These are phyloP conservation scores for Hyla sarda DNA, from an alignment of 2,113 vertebrate species.

Conservation along the genomic window DNA sequence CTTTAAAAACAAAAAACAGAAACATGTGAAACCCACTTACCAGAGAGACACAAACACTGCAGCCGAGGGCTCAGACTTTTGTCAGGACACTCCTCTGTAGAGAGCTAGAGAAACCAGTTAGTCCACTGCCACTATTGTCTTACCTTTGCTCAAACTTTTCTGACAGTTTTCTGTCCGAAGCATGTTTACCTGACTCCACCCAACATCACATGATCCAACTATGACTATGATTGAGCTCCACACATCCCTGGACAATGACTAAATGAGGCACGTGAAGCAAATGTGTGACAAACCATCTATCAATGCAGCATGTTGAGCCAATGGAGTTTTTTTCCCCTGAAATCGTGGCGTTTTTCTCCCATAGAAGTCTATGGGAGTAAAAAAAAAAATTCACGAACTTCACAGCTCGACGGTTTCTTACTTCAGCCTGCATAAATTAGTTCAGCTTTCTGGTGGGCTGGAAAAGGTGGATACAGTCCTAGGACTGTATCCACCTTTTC, in stretches of 20 bases:
- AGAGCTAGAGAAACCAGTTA: conserved; percentile 30
- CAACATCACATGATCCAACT: background rate
- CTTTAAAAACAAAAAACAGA: background rate
- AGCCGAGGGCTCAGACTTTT: background rate
- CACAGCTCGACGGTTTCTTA: no score
- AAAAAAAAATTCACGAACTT: no score
- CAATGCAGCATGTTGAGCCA: no score
- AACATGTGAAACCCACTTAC: background rate
- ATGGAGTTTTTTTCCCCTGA: no score
- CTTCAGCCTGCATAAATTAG: no score
- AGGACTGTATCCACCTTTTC: no score
- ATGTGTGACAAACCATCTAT: background rate
- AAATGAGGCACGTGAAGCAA: background rate
- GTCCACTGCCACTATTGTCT: background rate
- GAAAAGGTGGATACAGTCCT: no score
- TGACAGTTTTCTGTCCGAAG: background rate
- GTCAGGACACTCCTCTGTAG: background rate
- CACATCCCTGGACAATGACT: background rate
- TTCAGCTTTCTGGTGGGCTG: no score
- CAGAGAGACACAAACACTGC: background rate
- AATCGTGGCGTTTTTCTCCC: no score
- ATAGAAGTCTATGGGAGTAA: no score
- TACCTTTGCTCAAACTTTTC: conserved; percentile 1
- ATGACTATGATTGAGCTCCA: conserved; percentile 10
- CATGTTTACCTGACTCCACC: conserved; percentile 27